These are phyloP conservation scores for Microcebus ravelobensis DNA, from an alignment of 2,113 vertebrate species.

Conservation along the genomic window DNA sequence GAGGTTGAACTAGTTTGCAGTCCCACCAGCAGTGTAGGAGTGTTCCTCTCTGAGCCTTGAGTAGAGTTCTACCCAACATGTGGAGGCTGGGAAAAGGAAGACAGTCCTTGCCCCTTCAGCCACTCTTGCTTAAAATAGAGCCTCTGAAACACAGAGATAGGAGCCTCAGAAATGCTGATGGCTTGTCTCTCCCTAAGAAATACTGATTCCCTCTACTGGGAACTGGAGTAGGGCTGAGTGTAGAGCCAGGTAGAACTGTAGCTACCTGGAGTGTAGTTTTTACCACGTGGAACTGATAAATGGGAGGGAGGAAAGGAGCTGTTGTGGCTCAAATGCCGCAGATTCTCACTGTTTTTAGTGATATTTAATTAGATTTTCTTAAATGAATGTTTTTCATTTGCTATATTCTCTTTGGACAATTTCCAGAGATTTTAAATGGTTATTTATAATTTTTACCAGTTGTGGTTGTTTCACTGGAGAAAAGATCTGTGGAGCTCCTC, in stretches of 20 bases:
- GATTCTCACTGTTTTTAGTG: background rate
- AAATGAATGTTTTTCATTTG: background rate
- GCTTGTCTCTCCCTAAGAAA: background rate
- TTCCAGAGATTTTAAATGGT: background rate
- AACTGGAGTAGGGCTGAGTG: background rate
- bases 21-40: too few species aligned
- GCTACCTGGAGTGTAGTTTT: background rate
- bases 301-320: too few species aligned
- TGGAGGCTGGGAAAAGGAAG: background rate
- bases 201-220: background rate
- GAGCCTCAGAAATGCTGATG: background rate
- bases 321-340: background rate
- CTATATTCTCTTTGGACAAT: background rate
- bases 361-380: background rate
- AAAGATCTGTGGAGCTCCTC: background rate
- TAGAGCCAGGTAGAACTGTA: background rate
- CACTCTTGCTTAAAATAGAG: background rate
- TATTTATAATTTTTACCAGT: background rate
- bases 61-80: background rate
- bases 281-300: background rate
- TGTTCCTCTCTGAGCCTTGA: background rate
- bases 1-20: too few species aligned
- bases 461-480: background rate
- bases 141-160: background rate
- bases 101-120: background rate